Base-by-base conservation (phyloP, 2,113 vertebrate genomes). In the Phrynocephalus versicolor region DNA sequence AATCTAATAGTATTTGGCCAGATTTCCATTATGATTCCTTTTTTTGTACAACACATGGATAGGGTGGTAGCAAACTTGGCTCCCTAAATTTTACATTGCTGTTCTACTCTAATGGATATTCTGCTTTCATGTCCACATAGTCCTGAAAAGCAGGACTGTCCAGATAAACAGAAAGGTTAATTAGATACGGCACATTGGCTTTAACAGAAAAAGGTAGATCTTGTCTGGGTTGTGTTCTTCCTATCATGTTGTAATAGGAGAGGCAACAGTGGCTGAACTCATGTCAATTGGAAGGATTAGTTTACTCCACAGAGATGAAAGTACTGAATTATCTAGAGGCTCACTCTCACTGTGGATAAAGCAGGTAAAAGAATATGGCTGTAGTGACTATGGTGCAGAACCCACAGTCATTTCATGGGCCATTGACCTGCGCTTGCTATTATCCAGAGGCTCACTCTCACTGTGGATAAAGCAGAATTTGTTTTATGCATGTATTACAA, bases 81-180 rank as follows among this genome's bases (percentile, higher is more conserved):
- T 33, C 30, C 27, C 0, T 72, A 85, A 86, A 82, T 25, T 69
- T 60, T 88, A 73, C 57, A 60, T 41, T 87, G 87, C 62, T 89
- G 84, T 90, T 89, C 45, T 91, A 1, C 65, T 72, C 83, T 80
- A 87, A 57, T 25, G 25, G 55, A 14, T 82, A 91, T 87, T 60
- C 78, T 83, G 25, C 30, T 67, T 51, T 69, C 30, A 35, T 62
- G 18, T 74, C 75, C 78, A 15, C 16, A n/a, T 35, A 78, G 83
- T 33, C 71, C 3, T 16, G 30, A 79, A 57, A 27, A 83, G 4
- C 23, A 13, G 39, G n/a, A 67, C 75, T 39, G 35, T 81, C 16
- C 82, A 88, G 86, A 87, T 87, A 89, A 93, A 83, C 41, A 83
- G 78, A 89, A 89, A 41, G 75, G 86, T 93, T 94, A 88, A 92